Conservation (phyloP, 2,888 invertebrate species). For the Melieria crassipennis region DNA sequence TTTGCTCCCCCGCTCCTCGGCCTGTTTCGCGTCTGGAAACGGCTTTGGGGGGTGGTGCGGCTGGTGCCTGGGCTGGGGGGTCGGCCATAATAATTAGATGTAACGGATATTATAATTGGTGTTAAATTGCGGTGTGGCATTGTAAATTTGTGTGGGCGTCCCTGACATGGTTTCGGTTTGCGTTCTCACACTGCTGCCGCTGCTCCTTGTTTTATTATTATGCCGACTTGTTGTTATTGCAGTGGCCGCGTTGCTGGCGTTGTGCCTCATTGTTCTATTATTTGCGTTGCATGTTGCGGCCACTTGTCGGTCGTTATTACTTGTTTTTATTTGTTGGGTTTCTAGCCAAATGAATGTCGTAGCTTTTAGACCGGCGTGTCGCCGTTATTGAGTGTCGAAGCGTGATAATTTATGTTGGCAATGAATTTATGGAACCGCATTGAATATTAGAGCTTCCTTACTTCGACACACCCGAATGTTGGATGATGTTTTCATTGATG, state of each 20-base stretch:
- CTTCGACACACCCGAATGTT: neutral
- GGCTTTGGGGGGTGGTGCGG: constrained; percentile 41
- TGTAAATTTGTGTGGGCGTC: constrained; percentile 55
- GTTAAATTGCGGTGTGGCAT: constrained; percentile 64
- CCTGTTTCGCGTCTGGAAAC: neutral
- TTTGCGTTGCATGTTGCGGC: constrained; percentile 1
- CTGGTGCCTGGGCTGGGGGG: constrained; percentile 41
- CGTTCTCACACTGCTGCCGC: neutral
- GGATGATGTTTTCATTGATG: neutral
- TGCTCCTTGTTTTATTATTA: constrained; percentile 18
- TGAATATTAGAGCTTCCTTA: neutral
- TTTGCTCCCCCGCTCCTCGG: neutral
- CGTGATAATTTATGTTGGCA: neutral
- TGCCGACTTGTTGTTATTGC: constrained; percentile 5
- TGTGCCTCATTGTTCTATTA: neutral
- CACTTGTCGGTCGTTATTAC: neutral
- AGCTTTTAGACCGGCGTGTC: too few relatives aligned
- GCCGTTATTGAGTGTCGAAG: neutral
- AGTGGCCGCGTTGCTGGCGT: constrained; percentile 7
- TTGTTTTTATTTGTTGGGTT: neutral
- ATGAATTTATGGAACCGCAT: too few relatives aligned
- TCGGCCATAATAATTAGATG: constrained; percentile 63
- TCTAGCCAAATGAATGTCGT: neutral
- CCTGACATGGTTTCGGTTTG: constrained; percentile 9
- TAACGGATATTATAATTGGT: constrained; percentile 67